Conservation (phyloP, 2,113 vertebrate genomes). For the Ageneiosus marmoratus region DNA sequence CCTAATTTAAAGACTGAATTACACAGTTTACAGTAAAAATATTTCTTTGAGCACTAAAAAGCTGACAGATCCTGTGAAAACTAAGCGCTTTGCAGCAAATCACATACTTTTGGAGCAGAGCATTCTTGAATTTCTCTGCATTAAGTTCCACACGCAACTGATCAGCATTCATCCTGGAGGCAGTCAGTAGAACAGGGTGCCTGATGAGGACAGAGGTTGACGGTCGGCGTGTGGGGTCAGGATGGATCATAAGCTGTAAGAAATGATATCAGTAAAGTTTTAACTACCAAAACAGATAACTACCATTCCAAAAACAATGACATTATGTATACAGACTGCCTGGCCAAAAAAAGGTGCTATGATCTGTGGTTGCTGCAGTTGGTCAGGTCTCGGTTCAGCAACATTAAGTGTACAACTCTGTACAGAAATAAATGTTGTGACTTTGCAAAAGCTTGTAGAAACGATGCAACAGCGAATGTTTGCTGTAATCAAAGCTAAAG, state of each 20-base stretch:
- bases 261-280: constrained; percentile 60
- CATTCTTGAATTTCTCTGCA: constrained; percentile 97
- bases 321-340: too few species aligned
- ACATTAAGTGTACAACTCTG: too few species aligned
- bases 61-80: neutral
- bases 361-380: too few species aligned
- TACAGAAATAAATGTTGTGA: too few species aligned
- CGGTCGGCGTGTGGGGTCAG: constrained; percentile 86
- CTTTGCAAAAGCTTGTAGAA: too few species aligned
- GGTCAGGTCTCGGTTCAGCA: too few species aligned
- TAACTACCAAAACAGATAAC: neutral
- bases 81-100: neutral
- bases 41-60: neutral
- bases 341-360: too few species aligned
- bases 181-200: constrained; percentile 89
- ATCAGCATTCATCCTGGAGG: constrained; percentile 89
- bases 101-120: constrained; percentile 91
- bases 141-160: constrained; percentile 95
- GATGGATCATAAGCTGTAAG: constrained; percentile 89
- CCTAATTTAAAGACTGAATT: neutral
- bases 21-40: too few species aligned
- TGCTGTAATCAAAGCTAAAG: too few species aligned
- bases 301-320: neutral
- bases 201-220: constrained; percentile 86
- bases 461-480: too few species aligned